These are phyloP conservation scores for Dryobotodes eremita DNA, from an alignment of 2,888 invertebrate genomes.

Conservation along the genomic window DNA sequence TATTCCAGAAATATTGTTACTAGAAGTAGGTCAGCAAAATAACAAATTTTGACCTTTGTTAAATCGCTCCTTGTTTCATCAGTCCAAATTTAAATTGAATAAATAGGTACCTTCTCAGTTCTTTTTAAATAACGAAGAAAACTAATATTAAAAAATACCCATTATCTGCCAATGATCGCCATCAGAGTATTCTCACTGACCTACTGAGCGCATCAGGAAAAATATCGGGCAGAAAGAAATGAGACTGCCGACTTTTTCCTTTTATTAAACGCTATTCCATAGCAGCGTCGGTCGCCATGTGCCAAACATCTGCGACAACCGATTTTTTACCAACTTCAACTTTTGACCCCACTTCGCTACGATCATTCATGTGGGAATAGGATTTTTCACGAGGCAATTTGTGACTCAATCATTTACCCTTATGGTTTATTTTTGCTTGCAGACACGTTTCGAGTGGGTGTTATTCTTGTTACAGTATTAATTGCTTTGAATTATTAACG, in stretches of 20 bases:
- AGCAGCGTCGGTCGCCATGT: constrained; percentile 78
- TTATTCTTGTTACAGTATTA: constrained; percentile 81
- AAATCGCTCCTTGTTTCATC: background rate
- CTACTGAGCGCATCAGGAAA: constrained; percentile 63
- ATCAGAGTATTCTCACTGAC: constrained; percentile 52
- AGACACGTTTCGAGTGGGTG: constrained; percentile 74
- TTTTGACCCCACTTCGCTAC: constrained; percentile 88
- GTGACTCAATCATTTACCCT: constrained; percentile 73
- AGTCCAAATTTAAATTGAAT: background rate
- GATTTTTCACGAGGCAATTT: constrained; percentile 81
- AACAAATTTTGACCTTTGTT: background rate
- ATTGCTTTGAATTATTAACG: constrained; percentile 79
- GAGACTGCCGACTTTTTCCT: constrained; percentile 66
- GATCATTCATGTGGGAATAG: constrained; percentile 89
- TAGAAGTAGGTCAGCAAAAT: background rate
- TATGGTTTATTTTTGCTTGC: constrained; percentile 74
- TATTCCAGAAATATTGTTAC: background rate
- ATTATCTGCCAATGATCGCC: constrained; percentile 46
- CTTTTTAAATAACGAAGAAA: background rate
- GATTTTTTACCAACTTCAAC: constrained; percentile 88
- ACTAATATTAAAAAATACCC: background rate
- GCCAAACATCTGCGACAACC: constrained; percentile 87
- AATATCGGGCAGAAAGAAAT: constrained; percentile 66
- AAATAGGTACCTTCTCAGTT: no score
- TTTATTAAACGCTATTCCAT: constrained; percentile 74